These are phyloP conservation scores for Thamnaconus septentrionalis DNA, from an alignment of 2,113 vertebrate species.

Conservation along the genomic window DNA sequence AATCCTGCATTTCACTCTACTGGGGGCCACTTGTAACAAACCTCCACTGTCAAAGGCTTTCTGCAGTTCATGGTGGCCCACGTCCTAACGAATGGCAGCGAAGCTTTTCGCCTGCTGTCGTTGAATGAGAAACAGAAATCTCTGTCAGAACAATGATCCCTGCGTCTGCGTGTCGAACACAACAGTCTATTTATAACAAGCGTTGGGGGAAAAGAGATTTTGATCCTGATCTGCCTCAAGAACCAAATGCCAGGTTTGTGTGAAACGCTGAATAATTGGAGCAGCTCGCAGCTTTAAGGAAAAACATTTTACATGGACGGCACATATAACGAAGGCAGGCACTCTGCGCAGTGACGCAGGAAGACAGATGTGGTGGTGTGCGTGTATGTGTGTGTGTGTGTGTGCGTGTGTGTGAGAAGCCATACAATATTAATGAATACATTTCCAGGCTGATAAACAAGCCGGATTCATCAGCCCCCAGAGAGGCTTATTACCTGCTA, in stretches of 20 bases:
- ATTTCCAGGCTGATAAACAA: slow-evolving; percentile 59
- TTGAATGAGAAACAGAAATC: not conserved
- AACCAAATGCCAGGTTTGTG: slow-evolving; percentile 2
- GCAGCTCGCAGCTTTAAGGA: slow-evolving; percentile 5
- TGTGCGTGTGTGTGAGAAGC: slow-evolving; percentile 33
- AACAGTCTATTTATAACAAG: slow-evolving; percentile 36
- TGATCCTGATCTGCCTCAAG: slow-evolving; percentile 19
- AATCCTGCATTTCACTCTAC: no score
- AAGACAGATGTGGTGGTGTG: slow-evolving; percentile 42
- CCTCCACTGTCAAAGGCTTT: no score
- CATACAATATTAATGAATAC: slow-evolving; percentile 66
- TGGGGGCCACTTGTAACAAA: no score
- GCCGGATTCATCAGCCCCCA: slow-evolving; percentile 52
- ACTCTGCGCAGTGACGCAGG: slow-evolving; percentile 19
- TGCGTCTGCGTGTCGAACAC: slow-evolving; percentile 1
- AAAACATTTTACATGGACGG: slow-evolving; percentile 8
- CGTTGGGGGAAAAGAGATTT: not conserved
- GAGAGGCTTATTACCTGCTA: slow-evolving; percentile 43
- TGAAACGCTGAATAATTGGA: slow-evolving; percentile 39
- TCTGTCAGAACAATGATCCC: not conserved
- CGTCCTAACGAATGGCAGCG: not conserved
- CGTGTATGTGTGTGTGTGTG: no score
- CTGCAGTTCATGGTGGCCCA: no score
- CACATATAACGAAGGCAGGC: slow-evolving; percentile 10
- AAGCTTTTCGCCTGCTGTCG: not conserved